Base-by-base conservation (phyloP, 2,888 invertebrate genomes). In the Gnatocerus cornutus region DNA sequence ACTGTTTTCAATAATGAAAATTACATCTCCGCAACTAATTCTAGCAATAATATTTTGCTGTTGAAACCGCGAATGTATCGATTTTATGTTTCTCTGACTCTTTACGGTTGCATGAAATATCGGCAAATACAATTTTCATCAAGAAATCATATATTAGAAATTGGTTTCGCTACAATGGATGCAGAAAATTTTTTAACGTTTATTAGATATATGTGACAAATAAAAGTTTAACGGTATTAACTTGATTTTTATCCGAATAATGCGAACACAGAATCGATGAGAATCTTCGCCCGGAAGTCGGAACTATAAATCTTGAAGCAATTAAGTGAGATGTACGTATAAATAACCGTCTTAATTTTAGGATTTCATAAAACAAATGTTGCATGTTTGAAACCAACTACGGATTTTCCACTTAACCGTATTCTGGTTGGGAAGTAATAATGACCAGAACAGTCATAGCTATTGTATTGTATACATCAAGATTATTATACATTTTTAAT, bases 261-360 rank as follows among this genome's bases (percentile, higher is more conserved):
- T n/a, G n/a, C n/a, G 21, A 21, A 21, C 21, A 21, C 21, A 52
- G 10, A 30, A 52, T 52, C 13, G 12, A 13, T 52, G 50, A 29
- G 29, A 5, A n/a, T 55, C 33, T 16, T 37, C 55, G 13, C 6
- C 55, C 55, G 55, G 55, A 55, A 55, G 39, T 37, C 9, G 55
- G 39, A 55, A 39, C 55, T 16, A 55, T 55, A 55, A 55, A 55
- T 55, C 39, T 39, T 16, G 7, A 39, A 13, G 33, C 30, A 52
- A 52, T 52, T 55, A 16, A 55, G 55, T 55, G 37, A 55, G 39
- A 16, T 7, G 55, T 9, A 37, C 14, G 10, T 55, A 55, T 55
- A 55, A 55, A 55, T 55, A 55, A 21, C 16, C 33, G 3, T 30
- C 13, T 21, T 21, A 46, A 46, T 46, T 46, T 21, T 14, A 46